Conservation (phyloP, 2,797 vertebrate species). For the Takifugu ocellatus region DNA sequence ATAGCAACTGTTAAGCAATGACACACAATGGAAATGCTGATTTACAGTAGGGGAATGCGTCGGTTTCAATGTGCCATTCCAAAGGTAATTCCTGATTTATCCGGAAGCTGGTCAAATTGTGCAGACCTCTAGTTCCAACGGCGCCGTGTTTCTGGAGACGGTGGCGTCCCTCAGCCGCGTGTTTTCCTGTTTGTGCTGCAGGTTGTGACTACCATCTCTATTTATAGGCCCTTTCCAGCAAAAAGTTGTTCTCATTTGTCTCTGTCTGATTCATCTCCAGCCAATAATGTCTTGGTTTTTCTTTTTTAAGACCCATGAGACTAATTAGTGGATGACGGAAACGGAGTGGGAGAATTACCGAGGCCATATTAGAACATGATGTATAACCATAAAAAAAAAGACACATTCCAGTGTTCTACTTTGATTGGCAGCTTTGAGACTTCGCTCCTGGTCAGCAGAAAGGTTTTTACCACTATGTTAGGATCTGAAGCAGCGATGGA, state of each 20-base stretch:
- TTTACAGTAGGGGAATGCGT: too few relatives aligned
- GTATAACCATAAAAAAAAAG: constrained; percentile 5
- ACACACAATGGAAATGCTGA: too few relatives aligned
- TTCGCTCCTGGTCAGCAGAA: neutral
- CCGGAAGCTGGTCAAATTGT: neutral
- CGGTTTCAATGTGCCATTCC: too few relatives aligned
- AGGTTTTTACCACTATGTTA: too few relatives aligned
- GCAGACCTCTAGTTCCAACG: neutral
- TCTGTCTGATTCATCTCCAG: constrained; percentile 60
- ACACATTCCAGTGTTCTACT: constrained; percentile 1
- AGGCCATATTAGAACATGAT: constrained; percentile 23
- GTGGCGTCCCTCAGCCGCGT: constrained; percentile 2
- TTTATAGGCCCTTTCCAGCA: constrained; percentile 57
- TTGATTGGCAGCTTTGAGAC: constrained; percentile 17
- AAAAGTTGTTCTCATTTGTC: constrained; percentile 68
- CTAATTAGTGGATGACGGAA: constrained; percentile 63
- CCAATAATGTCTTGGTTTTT: constrained; percentile 51
- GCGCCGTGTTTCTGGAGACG: constrained; percentile 1
- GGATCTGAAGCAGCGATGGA: too few relatives aligned
- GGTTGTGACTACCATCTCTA: constrained; percentile 41
- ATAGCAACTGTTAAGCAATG: too few relatives aligned
- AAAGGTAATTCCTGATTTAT: too few relatives aligned
- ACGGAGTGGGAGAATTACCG: constrained; percentile 34
- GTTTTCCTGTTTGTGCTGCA: constrained; percentile 20
- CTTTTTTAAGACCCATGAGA: constrained; percentile 43